phyloP scores from a whole-genome alignment of 2,888 invertebrate genomes.

The Tenthredo amoena region DNA sequence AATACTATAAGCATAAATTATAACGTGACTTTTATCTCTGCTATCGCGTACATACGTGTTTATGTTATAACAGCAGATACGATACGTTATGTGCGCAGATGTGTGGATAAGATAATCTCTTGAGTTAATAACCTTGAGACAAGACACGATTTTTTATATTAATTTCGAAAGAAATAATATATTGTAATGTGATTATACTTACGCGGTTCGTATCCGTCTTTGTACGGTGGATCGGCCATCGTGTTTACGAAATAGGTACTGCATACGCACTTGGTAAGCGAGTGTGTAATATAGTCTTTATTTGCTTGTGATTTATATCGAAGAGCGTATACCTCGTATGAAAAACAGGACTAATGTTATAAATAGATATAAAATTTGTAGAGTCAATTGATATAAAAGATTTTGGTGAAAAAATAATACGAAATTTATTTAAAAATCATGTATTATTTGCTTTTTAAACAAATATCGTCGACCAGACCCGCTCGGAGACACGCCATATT shows the following conservation, averaged over 20 bases:
- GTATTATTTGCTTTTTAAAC: not conserved
- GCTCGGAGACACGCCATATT: constrained; percentile 20
- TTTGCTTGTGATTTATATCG: not conserved
- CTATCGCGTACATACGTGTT: not conserved
- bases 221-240: constrained; percentile 71
- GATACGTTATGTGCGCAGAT: not conserved
- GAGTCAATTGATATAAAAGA: not conserved
- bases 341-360: not conserved
- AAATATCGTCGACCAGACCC: not conserved
- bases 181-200: constrained; percentile 58
- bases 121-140: constrained; percentile 14
- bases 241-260: constrained; percentile 41
- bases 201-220: constrained; percentile 70
- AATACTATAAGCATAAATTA: not conserved
- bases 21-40: not conserved
- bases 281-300: not conserved
- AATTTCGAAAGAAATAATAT: not conserved
- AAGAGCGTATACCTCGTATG: not conserved
- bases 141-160: not conserved
- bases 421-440: not conserved
- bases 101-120: not conserved
- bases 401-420: not conserved
- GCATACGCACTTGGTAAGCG: constrained; percentile 30
- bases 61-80: not conserved
- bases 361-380: not conserved